Base-by-base conservation (phyloP, 1,140 invertebrate species). In the Drosophila jambulina region DNA sequence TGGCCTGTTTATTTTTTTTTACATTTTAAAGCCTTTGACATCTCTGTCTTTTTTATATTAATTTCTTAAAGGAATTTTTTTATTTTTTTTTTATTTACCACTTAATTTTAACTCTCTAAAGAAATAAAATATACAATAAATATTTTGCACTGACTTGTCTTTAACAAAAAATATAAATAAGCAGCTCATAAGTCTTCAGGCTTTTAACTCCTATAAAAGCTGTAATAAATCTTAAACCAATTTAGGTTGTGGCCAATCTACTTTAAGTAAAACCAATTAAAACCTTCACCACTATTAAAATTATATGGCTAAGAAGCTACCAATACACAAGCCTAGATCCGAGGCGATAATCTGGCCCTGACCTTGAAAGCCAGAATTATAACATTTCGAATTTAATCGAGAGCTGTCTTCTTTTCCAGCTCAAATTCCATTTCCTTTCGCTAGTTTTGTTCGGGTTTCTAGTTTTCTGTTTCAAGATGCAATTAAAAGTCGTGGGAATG, bases 401-500 rank as follows among this genome's bases (percentile, higher is more conserved):
- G 76, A 59, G 65, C 38, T 49, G 62, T 62, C 80, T 85, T 75
- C 65, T 82, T 76, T 77, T 80, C 57, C 63, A 19, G 69, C 67
- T 38, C 21, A 17, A 60, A 45, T 63, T 64, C 25, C 42, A 60
- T 59, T 60, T 46, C 19, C 46, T 67, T 43, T 65, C 53, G 29
- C 29, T 63, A 56, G 34, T 54, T 36, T 75, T 71, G 17, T 56
- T 56, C 34, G 53, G 53, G 53, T 38, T 56, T 56, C 34, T 56
- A 56, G 27, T 58, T 51, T 67, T 82, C 78, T 60, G 40, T 15
- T 45, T 42, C 46, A n/a, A 48, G 23, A 36, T 45, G 61, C 63
- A 88, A 84, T 87, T 87, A 80, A 84, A 87, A 88, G 78, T 90
- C 85, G 80, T 88, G 84, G 85, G 84, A 88, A 90, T 78, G 59